Base-by-base conservation (phyloP, 2,797 vertebrate species). In the Halcyon smyrnensis region DNA sequence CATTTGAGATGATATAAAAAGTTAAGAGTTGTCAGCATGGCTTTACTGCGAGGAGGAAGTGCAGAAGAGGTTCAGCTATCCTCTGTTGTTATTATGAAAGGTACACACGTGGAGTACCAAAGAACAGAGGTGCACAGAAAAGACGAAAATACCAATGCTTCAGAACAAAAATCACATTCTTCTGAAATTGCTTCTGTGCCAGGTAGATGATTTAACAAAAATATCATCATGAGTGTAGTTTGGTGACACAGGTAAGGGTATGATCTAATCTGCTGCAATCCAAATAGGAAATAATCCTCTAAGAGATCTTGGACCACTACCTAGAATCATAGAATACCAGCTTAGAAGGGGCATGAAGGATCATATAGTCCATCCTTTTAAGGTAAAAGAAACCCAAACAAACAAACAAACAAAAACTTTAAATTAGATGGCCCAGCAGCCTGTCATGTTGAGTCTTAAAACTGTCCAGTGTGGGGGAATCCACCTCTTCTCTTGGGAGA, bases 1-100 rank as follows among this genome's bases (percentile, higher is more conserved):
- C 56, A 96, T 87, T 96, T 71, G 87, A 94, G 64, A 50, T 91
- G 94, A 82, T 93, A 70, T 67, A 63, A 80, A 83, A 97, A 92
- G 74, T 75, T 95, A 87, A 67, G 45, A 93, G 51, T 50, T 96
- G 94, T 95, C 95, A 89, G 51, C 39, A 45, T 2, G 12, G 84
- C 70, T 96, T 95, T 97, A 32, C 14, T 45, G 28, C 0, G 0
- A 69, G 36, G 43, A 73, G n/a, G 19, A 86, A 46, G 34, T 19
- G 41, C 54, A 64, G 36, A 56, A 43, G 39, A 83, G 53, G 19
- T 71, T 87, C 60, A 93, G 1, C 24, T 46, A 37, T 56, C 37
- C 56, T 37, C 50, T 54, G 32, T 73, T 73, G 32, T 73, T 73
- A 25, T 59, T 54, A 59, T 6, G 32, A 60, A 91, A 50, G 48